Percentiles rank a stretch among this genome's conserved stretches.
These are phyloP conservation scores for Psittacula cyanocephala DNA, from an alignment of 2,113 vertebrate genomes.

Conservation along the genomic window DNA sequence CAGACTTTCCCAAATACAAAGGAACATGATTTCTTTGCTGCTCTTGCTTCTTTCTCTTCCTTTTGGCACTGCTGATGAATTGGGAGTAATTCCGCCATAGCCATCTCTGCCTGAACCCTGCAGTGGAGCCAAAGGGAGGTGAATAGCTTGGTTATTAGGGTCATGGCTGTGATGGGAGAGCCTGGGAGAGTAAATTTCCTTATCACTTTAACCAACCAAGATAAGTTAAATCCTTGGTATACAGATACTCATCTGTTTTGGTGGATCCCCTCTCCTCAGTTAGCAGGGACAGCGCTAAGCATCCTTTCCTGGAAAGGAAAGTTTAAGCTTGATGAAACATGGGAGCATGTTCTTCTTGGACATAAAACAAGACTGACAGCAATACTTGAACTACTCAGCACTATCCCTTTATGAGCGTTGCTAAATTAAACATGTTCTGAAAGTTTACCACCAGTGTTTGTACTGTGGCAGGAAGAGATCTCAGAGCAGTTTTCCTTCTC, in stretches of 20 bases:
- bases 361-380: not conserved
- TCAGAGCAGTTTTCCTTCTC: not conserved
- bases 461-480: not conserved
- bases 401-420: not conserved
- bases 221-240: not conserved
- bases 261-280: rapidly evolving
- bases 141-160: not conserved
- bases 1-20: not conserved
- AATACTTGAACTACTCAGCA: not conserved
- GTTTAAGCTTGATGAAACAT: not conserved
- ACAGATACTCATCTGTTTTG: not conserved
- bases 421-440: not conserved
- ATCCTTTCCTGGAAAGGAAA: not conserved
- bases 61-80: not conserved
- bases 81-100: not conserved
- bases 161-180: not conserved
- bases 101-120: not conserved
- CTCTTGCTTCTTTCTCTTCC: not conserved
- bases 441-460: not conserved
- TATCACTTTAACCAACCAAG: not conserved
- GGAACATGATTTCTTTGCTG: not conserved
- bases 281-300: not conserved
- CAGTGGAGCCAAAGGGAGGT: not conserved
- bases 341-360: not conserved
- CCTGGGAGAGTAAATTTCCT: not conserved